Evolutionary conservation across 2,888 invertebrate species (phyloP).

Genomic region (Myathropa florea): DNA sequence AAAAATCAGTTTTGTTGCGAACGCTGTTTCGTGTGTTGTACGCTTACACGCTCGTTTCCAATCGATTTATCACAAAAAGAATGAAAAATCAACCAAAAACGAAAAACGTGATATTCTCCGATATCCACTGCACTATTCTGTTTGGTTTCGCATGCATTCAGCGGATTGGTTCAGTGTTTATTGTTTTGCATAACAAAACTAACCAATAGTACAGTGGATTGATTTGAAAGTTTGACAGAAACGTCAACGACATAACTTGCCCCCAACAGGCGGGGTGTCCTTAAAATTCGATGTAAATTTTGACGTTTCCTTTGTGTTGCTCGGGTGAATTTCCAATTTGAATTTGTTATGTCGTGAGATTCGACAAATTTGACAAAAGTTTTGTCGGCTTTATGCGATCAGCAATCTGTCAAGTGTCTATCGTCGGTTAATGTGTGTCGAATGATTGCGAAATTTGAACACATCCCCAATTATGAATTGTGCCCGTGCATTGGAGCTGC

Average conservation of each 20-base stretch:
- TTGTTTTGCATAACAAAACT: constrained; percentile 32
- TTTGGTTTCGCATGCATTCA: constrained; percentile 3
- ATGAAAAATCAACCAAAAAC: constrained; percentile 27
- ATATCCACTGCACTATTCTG: background rate
- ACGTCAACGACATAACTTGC: constrained; percentile 39
- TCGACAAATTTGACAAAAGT: background rate
- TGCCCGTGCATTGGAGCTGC: background rate
- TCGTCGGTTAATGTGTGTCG: constrained; percentile 26
- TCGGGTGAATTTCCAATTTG: background rate
- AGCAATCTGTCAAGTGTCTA: constrained; percentile 2
- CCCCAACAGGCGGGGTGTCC: background rate
- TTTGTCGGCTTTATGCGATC: background rate
- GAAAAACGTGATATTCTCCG: constrained; percentile 30
- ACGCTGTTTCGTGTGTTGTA: constrained; percentile 38
- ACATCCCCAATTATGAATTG: background rate
- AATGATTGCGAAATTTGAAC: background rate
- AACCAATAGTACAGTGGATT: constrained; percentile 14
- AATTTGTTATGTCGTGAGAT: constrained; percentile 1
- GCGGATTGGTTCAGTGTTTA: constrained; percentile 7
- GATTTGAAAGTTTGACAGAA: constrained; percentile 37
- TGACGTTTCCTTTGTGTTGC: background rate
- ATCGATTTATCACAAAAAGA: constrained; percentile 69
- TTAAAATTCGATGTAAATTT: constrained; percentile 1
- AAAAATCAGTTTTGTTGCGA: constrained; percentile 7
- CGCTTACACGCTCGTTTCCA: constrained; percentile 46